Conservation (phyloP, 2,797 vertebrate species). For the Pipistrellus nathusii region DNA sequence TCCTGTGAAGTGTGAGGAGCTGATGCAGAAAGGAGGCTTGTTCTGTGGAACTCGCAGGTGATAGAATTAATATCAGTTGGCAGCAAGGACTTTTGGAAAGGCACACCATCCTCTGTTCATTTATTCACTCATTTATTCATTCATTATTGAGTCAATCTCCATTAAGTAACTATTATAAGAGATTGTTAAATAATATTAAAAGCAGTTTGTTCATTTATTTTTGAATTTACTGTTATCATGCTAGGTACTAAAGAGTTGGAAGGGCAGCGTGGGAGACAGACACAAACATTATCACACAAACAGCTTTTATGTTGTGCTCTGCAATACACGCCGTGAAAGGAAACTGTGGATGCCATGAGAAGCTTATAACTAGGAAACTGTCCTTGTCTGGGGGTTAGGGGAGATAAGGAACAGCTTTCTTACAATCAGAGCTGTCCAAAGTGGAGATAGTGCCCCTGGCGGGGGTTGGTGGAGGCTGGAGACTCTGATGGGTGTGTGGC, state of each 20-base stretch:
- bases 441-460: neutral
- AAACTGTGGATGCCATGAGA: neutral
- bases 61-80: neutral
- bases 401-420: constrained; percentile 5
- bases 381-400: neutral
- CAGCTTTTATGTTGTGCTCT: constrained; percentile 34
- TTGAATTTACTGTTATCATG: neutral
- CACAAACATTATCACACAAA: constrained; percentile 34
- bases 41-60: neutral
- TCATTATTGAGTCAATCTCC: constrained; percentile 23
- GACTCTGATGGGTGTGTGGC: neutral
- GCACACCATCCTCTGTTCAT: neutral
- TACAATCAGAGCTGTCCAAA: neutral
- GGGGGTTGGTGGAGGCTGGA: neutral
- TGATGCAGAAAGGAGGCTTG: neutral
- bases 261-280: neutral
- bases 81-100: constrained; percentile 9
- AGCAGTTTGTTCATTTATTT: neutral
- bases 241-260: neutral
- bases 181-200: constrained; percentile 52
- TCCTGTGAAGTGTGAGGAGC: neutral
- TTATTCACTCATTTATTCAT: constrained; percentile 12
- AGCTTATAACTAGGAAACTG: neutral
- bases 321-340: constrained; percentile 3
- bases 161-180: constrained; percentile 43